These are phyloP conservation scores for Pachypeltis micranthus DNA, from an alignment of 1,140 invertebrate genomes.

Conservation along the genomic window DNA sequence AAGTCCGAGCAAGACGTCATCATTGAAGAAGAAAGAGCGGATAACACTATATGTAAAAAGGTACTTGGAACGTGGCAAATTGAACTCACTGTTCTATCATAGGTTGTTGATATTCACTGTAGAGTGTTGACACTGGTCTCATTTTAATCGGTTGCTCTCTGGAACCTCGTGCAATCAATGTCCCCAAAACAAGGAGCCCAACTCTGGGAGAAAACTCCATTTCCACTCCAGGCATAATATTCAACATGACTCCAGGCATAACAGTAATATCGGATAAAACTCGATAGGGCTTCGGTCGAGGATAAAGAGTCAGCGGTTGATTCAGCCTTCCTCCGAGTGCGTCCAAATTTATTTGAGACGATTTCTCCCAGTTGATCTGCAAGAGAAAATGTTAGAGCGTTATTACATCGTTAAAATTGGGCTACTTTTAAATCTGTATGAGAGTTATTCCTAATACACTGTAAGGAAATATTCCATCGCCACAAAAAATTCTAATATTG, in stretches of 20 bases:
- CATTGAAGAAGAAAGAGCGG: too few species aligned
- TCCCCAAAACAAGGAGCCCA: constrained; percentile 89
- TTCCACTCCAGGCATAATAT: constrained; percentile 77
- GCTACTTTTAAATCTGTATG: too few species aligned
- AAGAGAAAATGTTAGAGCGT: too few species aligned
- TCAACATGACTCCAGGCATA: constrained; percentile 81
- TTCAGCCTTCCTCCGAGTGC: constrained; percentile 73
- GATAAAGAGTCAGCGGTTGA: constrained; percentile 55
- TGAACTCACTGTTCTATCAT: constrained; percentile 17
- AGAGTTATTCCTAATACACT: too few species aligned
- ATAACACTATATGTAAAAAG: not conserved
- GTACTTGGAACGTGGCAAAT: not conserved
- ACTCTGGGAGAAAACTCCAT: constrained; percentile 94
- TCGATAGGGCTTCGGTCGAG: constrained; percentile 59
- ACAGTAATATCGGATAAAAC: constrained; percentile 88
- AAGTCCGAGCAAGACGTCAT: not conserved
- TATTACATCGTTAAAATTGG: too few species aligned
- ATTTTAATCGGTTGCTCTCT: constrained; percentile 70
- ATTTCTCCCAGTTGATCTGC: constrained; percentile 41
- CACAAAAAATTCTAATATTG: too few species aligned
- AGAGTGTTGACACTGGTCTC: constrained; percentile 42
- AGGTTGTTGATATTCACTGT: constrained; percentile 4
- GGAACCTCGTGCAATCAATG: constrained; percentile 67
- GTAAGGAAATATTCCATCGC: too few species aligned
- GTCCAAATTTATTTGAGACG: constrained; percentile 45